Evolutionary conservation across 2,888 invertebrate species (phyloP), one percentile per base, ranked within the genome.

Genomic region (Aphodius granarius): DNA sequence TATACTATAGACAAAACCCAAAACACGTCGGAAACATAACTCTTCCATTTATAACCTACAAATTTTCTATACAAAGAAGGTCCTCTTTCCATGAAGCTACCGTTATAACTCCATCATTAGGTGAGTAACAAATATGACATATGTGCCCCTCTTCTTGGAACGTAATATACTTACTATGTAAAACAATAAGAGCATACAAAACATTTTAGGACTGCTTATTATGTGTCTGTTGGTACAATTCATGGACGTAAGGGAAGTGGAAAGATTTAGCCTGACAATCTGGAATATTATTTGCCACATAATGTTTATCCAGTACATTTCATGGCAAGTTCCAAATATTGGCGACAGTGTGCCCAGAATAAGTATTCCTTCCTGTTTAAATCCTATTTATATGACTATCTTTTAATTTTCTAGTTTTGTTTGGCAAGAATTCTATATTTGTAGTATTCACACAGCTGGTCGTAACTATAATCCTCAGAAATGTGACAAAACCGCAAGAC

Each of bases 221-320:
- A 84, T 92, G 18, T 92, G 92, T 5, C 79, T 93, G 71, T 86
- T 89, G 15, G 88, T 91, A 0, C 83, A 92, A 70, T 87, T 90
- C 82, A 83, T 93, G 79, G 90, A 91, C 79, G 89, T 92, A 0
- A 88, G 88, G 75, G 89, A 90, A 72, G 85, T 88, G 68, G 91
- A 91, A 71, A 87, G 93, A 77, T 83, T 92, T 22, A 82, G 89
- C 23, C 81, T 93, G 63, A 87, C 89, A 66, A 88, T 89, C 78
- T 88, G 91, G 66, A 91, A 91, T 82, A 87, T 93, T n/a, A 88
- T 91, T 66, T 89, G 89, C 15, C 92, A 93, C 82, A 89, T 92
- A 75, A 83, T 89, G 20, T 90, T 90, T 81, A 84, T 92, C 0
- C 89, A 90, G 68, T 90, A 91, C 83, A 85, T 93, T 16, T 89